Evolutionary conservation across 2,888 invertebrate species (phyloP).

Genomic region (Scaptomyza caliginosa): DNA sequence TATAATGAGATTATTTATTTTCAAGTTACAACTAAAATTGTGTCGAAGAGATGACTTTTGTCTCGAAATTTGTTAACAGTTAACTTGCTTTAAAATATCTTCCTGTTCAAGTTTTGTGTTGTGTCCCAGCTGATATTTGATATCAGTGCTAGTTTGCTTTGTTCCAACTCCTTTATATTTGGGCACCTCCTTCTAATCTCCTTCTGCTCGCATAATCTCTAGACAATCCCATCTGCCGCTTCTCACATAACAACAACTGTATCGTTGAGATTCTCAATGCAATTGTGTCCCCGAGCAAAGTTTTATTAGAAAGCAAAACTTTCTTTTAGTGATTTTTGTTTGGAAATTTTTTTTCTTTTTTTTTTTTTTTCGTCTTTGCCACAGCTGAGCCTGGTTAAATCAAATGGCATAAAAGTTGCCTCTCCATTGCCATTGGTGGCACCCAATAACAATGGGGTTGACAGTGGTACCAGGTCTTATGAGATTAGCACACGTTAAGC

Average conservation of each 20-base stretch:
- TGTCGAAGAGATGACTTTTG: no score
- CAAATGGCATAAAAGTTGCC: conserved; percentile 64
- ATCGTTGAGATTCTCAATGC: conserved; percentile 38
- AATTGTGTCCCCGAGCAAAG: conserved; percentile 43
- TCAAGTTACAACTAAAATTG: not conserved
- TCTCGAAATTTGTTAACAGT: not conserved
- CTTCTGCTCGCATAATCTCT: conserved; percentile 25
- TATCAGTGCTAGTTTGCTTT: not conserved
- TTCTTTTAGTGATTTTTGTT: conserved; percentile 57
- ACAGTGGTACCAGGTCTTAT: conserved; percentile 65
- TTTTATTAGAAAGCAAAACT: conserved; percentile 72
- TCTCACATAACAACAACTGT: conserved; percentile 46
- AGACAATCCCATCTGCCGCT: conserved; percentile 50
- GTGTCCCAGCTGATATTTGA: conserved; percentile 11
- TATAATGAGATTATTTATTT: not conserved
- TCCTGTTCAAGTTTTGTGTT: not conserved
- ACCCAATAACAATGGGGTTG: conserved; percentile 56
- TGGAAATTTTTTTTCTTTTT: conserved; percentile 15
- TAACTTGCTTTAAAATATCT: not conserved
- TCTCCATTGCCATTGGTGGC: conserved; percentile 23
- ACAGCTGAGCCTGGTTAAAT: conserved; percentile 60
- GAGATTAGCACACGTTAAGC: conserved; percentile 65
- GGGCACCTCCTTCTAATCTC: conserved; percentile 7
- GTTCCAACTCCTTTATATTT: conserved; percentile 9
- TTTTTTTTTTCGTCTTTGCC: not conserved